These are phyloP conservation scores for Melikaiella ostensackeni DNA, from an alignment of 2,888 invertebrate species.

Conservation along the genomic window DNA sequence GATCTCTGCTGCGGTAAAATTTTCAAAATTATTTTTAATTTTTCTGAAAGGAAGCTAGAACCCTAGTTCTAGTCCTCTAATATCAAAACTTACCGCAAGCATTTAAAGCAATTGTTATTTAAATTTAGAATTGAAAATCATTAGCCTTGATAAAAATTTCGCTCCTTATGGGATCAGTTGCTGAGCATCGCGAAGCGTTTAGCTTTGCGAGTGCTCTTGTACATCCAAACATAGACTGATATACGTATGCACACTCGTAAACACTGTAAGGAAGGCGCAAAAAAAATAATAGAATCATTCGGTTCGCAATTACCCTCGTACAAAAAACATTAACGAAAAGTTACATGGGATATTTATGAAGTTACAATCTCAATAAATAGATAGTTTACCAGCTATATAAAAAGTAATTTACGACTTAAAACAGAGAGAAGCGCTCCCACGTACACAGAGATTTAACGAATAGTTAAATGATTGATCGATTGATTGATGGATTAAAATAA, in stretches of 20 bases:
- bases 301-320: conserved; percentile 70
- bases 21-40: too few species aligned
- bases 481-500: conserved; percentile 54
- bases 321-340: conserved; percentile 64
- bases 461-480: conserved; percentile 61
- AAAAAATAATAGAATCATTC: conserved; percentile 57
- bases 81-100: not conserved
- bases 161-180: conserved; percentile 28
- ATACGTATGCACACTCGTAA: conserved; percentile 46
- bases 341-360: conserved; percentile 71
- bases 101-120: not conserved
- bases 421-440: conserved; percentile 49
- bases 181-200: conserved; percentile 26
- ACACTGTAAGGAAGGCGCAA: conserved; percentile 48
- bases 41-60: not conserved
- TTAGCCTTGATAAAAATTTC: not conserved
- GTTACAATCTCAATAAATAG: conserved; percentile 70
- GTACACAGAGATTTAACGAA: conserved; percentile 64
- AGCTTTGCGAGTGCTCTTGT: conserved; percentile 39
- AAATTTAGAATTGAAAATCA: not conserved
- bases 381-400: conserved; percentile 69
- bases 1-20: too few species aligned
- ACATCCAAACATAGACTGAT: conserved; percentile 45
- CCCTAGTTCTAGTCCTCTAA: not conserved
- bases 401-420: conserved; percentile 61